A percentile compares a stretch with the other conserved stretches of the same genome.
These are phyloP conservation scores for Clarias magur DNA, from an alignment of 2,113 vertebrate species.

Conservation along the genomic window DNA sequence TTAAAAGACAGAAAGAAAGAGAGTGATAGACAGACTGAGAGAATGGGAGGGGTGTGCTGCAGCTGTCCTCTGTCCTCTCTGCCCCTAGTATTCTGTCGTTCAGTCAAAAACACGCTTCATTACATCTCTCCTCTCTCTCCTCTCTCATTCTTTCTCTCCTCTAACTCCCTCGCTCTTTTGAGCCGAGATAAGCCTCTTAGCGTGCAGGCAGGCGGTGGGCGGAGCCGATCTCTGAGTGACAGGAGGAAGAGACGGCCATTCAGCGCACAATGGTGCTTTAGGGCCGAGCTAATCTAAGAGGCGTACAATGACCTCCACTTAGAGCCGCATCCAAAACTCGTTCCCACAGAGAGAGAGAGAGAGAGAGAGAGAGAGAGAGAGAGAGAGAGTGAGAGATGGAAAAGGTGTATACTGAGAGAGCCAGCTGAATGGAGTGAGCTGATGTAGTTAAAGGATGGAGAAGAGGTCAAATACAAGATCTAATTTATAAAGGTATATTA, in stretches of 20 bases:
- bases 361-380: slow-evolving; percentile 47
- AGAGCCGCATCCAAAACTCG: slow-evolving; percentile 96
- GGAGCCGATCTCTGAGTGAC: slow-evolving; percentile 95
- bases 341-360: slow-evolving; percentile 80
- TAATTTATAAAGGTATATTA: slow-evolving; percentile 1
- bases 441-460: background rate
- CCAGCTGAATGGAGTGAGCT: slow-evolving; percentile 24
- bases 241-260: slow-evolving; percentile 99
- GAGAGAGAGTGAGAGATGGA: slow-evolving; percentile 34
- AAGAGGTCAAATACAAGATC: slow-evolving; percentile 37
- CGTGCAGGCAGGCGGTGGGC: slow-evolving; percentile 99
- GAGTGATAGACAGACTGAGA: slow-evolving; percentile 48
- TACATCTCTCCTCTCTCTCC: slow-evolving; percentile 97
- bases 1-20: slow-evolving; percentile 51
- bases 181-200: slow-evolving; percentile 99
- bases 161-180: slow-evolving; percentile 74
- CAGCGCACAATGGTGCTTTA: slow-evolving; percentile 98
- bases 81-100: slow-evolving; percentile 96
- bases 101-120: slow-evolving; percentile 99
- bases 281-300: slow-evolving; percentile 99
- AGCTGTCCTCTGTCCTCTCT: slow-evolving; percentile 92
- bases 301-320: slow-evolving; percentile 99
- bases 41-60: slow-evolving; percentile 70
- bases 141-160: slow-evolving; percentile 90
- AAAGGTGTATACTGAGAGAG: slow-evolving; percentile 6